Base-by-base conservation (phyloP, 2,113 vertebrate species). In the Triplophysa siluroides region DNA sequence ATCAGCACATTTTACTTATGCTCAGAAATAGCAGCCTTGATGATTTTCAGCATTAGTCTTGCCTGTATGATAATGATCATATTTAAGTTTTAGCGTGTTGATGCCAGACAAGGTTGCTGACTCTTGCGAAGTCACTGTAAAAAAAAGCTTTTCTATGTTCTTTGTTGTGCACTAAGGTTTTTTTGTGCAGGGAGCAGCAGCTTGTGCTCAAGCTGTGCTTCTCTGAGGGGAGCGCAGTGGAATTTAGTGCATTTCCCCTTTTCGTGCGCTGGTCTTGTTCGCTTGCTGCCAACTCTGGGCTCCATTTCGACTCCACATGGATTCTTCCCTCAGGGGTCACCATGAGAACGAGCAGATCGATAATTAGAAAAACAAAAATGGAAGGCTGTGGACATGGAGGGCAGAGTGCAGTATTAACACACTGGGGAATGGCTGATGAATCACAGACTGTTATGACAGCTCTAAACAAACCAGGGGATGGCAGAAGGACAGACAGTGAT, bases 231-330 rank as follows among this genome's bases (percentile, higher is more conserved):
- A 89, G 78, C 83, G 54, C 29, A n/a, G 78, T 76, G 85, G 89
- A 89, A 90, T 90, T 86, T 65, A 12, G 78, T 67, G 78, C 76
- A 86, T 89, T 89, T 87, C 86, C 89, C 80, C 79, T 85, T 45
- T 89, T 86, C 65, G 74, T 86, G 85, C 81, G 64, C 81, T 66
- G 71, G 24, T 58, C 81, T 85, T 68, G 78, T 82, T 85, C 81
- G 2, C 81, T 75, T 45, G 8, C 72, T 84, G 82, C 85, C 86
- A 88, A 79, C 58, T 81, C 47, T 79, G 63, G 79, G 81, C 86
- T 80, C 82, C 75, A 88, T 83, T 73, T 81, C 64, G 14, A n/a
- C 79, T 71, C 72, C 80, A 82, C 80, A 81, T 84, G 83, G 85
- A 38, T 64, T 66, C 78, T 80, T 85, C 68, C 84, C 78, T 63